Evolutionary conservation across 2,888 invertebrate genomes (phyloP), one percentile per base, ranked within the genome.

Genomic region (Agriopis marginaria): DNA sequence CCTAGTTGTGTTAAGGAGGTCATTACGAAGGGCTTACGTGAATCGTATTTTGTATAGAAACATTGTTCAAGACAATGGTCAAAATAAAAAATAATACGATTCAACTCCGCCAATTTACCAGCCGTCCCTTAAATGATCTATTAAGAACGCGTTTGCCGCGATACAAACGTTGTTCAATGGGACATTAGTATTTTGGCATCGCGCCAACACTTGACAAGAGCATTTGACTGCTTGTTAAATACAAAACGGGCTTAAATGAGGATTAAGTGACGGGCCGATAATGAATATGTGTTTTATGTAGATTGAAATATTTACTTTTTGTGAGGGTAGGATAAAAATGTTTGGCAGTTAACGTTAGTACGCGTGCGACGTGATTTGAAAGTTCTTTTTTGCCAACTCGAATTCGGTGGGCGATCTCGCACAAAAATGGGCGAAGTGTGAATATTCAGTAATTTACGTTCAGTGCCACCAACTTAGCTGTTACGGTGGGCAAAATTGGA

Each of bases 161-260:
- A 87, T 89, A 89, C 90, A 92, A 91, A 91, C 93, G 90, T 90
- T 87, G 89, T 92, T 93, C 92, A 94, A 93, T 92, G 91, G 91
- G 85, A 90, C 92, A 91, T 94, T 92, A 93, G 91, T 89, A 90
- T 87, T 87, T 91, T 93, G 93, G 93, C 88, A 72, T 70, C 63
- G 6, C n/a, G 88, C 94, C 94, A 93, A 72, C 78, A 69, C 67
- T 71, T 84, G 85, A 86, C 88, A 85, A 81, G 76, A 74, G 75
- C 77, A 79, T 84, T 84, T 85, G 87, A 88, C 85, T 88, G 84
- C 86, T 88, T 84, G 87, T 86, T 86, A 85, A 82, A 85, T 78
- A 81, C 81, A 68, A 75, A 74, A 67, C 71, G 61, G 62, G 71
- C 71, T 75, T 70, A 75, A 75, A 73, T 66, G 71, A 70, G 71